These are phyloP conservation scores for Rhimphoctona megacephalus DNA, from an alignment of 2,888 invertebrate species.

Conservation along the genomic window DNA sequence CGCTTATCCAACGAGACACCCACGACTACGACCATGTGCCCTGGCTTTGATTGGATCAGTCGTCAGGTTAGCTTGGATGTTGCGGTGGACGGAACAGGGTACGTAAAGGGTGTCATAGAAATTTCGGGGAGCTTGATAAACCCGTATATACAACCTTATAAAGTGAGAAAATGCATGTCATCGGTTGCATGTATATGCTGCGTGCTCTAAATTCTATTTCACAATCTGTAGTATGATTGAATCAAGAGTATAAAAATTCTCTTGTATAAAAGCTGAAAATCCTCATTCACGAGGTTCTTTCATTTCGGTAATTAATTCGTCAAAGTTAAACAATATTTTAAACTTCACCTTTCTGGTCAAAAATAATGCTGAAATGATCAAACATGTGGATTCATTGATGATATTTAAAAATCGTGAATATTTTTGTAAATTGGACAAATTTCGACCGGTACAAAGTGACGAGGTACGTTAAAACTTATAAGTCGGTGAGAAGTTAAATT, in stretches of 20 bases:
- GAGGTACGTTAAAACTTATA: background rate
- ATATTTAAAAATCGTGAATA: background rate
- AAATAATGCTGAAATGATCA: background rate
- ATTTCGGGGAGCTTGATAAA: conserved; percentile 55
- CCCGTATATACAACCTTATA: background rate
- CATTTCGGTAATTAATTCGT: background rate
- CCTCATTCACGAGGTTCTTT: background rate
- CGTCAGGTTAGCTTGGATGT: conserved; percentile 70
- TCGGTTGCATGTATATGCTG: background rate
- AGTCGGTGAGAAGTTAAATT: background rate
- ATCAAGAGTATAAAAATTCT: background rate
- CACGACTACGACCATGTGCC: conserved; percentile 26
- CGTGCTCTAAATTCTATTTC: background rate
- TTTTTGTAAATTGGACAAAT: background rate
- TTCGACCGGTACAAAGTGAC: background rate
- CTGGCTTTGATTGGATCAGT: conserved; percentile 68
- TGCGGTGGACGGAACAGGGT: conserved; percentile 67
- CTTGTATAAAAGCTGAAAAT: background rate
- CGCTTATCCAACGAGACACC: conserved; percentile 36
- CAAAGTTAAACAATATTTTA: background rate
- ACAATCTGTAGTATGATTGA: background rate
- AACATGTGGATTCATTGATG: background rate
- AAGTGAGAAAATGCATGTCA: conserved; percentile 17
- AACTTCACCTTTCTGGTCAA: background rate
- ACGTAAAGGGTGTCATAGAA: conserved; percentile 68